Percentiles rank a stretch among this genome's conserved stretches.
Conservation (phyloP, 2,888 invertebrate species). For the Archips crataeganus region DNA sequence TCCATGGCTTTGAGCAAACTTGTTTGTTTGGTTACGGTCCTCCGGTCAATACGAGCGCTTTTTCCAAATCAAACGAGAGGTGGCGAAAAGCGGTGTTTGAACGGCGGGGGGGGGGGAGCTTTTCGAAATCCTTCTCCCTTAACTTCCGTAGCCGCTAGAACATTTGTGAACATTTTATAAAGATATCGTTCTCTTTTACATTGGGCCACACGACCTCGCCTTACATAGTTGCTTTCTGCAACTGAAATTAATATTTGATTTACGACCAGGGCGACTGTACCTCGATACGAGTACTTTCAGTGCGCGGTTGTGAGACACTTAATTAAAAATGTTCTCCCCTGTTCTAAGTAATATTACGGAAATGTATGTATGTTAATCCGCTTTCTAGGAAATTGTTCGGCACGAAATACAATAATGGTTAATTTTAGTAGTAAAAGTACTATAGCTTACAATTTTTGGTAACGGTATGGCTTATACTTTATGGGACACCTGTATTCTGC, state of each 20-base stretch:
- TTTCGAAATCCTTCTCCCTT: too few relatives aligned
- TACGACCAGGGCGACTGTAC: conserved; percentile 27
- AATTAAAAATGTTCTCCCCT: conserved; percentile 27
- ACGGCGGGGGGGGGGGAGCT: too few relatives aligned
- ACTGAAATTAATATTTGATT: conserved; percentile 42
- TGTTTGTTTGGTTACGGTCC: too few relatives aligned
- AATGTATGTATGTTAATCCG: neutral
- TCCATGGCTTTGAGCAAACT: too few relatives aligned
- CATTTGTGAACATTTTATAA: neutral
- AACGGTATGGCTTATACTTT: too few relatives aligned
- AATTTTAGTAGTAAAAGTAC: neutral
- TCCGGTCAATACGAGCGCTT: too few relatives aligned
- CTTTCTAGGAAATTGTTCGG: neutral
- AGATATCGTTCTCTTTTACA: neutral
- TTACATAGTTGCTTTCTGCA: conserved; percentile 41
- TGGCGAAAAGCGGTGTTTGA: too few relatives aligned
- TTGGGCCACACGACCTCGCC: conserved; percentile 23
- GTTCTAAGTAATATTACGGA: conserved; percentile 5
- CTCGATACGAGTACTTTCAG: conserved; percentile 27
- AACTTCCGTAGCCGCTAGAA: too few relatives aligned
- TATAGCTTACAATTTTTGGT: neutral
- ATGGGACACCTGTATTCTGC: too few relatives aligned
- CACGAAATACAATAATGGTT: neutral
- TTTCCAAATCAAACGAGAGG: too few relatives aligned
- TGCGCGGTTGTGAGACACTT: conserved; percentile 22